phyloP scores from a whole-genome alignment of 1,140 invertebrate species.

The Acyrthosiphon pisum region DNA sequence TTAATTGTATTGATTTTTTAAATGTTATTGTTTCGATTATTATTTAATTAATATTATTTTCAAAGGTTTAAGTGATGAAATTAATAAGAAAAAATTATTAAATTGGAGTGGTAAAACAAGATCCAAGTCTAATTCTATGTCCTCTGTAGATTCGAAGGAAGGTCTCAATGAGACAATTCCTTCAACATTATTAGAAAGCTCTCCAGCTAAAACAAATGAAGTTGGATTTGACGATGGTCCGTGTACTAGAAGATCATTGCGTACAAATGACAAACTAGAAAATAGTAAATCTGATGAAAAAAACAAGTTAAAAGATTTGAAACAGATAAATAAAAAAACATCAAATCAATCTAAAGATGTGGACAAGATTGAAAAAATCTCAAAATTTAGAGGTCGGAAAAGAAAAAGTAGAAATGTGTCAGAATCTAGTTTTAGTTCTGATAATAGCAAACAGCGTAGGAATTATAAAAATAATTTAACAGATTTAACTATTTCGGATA shows the following conservation, averaged over 20 bases:
- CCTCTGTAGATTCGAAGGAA: conserved; percentile 7
- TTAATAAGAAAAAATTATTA: not conserved
- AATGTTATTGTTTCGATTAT: not conserved
- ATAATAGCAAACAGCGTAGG: conserved; percentile 5
- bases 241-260: conserved; percentile 47
- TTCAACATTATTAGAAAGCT: not conserved
- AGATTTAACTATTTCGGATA: conserved; percentile 12
- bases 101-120: not conserved
- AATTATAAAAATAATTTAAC: not conserved
- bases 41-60: not conserved
- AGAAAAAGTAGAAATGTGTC: conserved; percentile 43
- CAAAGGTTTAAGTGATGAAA: conserved; percentile 11
- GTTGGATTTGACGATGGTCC: not conserved
- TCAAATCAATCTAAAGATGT: not conserved
- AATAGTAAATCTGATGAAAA: conserved; percentile 2
- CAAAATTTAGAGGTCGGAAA: not conserved
- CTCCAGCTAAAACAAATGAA: not conserved
- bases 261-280: conserved; percentile 8
- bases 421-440: conserved; percentile 41
- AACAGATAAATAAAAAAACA: not conserved
- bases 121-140: conserved; percentile 6
- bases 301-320: not conserved
- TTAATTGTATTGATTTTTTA: not conserved
- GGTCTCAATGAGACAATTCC: not conserved
- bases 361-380: not conserved